Conservation (phyloP, 2,113 vertebrate genomes). For the Alligator sinensis region DNA sequence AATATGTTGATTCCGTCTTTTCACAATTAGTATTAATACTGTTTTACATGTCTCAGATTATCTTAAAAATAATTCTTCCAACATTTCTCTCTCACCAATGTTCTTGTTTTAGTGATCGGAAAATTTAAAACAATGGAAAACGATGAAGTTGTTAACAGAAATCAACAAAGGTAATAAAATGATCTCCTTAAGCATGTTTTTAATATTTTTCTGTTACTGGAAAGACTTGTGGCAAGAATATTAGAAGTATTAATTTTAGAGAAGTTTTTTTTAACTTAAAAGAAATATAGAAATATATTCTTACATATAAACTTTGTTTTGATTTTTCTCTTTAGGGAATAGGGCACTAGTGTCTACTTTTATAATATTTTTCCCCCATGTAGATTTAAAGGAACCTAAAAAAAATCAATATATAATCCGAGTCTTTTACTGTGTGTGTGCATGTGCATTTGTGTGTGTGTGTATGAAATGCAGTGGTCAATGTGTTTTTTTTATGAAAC, state of each 20-base stretch:
- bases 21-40: constrained; percentile 6
- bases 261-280: background rate
- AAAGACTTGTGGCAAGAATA: background rate
- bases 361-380: background rate
- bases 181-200: background rate
- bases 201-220: background rate
- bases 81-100: constrained; percentile 44
- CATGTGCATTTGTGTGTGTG: no score
- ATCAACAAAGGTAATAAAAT: constrained; percentile 79
- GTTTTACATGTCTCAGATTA: background rate
- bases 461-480: background rate
- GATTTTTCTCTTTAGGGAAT: background rate
- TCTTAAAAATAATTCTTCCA: constrained; percentile 35
- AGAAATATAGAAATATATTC: background rate
- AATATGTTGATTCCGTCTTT: background rate
- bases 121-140: constrained; percentile 66
- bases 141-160: constrained; percentile 73
- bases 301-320: background rate
- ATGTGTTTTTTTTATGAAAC: background rate
- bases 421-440: background rate
- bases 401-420: background rate
- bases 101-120: constrained; percentile 68
- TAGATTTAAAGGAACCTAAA: background rate
- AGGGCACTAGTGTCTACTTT: background rate
- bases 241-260: background rate